phyloP scores from a whole-genome alignment of 2,888 invertebrate species.

The Lasioglossum villosulum region DNA sequence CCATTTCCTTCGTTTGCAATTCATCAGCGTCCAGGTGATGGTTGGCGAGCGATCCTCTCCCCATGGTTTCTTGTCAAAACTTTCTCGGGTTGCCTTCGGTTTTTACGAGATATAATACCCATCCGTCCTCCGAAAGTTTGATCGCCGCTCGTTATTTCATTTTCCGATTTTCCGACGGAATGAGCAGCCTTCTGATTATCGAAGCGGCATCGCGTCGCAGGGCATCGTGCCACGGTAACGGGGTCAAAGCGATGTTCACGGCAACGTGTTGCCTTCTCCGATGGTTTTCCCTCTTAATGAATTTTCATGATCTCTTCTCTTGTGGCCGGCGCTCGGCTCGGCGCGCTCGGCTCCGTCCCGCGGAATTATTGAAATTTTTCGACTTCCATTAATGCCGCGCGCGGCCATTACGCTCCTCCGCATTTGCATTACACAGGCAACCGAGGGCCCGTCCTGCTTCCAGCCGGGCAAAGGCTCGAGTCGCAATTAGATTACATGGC shows the following conservation, averaged over 20 bases:
- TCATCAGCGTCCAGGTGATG: conserved; percentile 29
- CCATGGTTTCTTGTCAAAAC: not conserved
- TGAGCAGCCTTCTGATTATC: conserved; percentile 46
- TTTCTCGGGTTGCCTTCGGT: conserved; percentile 32
- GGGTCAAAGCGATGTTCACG: conserved; percentile 46
- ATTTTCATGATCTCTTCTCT: conserved; percentile 30
- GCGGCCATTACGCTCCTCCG: conserved; percentile 10
- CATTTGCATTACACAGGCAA: conserved; percentile 19
- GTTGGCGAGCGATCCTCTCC: not conserved
- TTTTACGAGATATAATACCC: conserved; percentile 48
- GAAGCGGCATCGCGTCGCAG: not conserved
- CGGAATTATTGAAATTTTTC: conserved; percentile 3
- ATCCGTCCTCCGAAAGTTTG: conserved; percentile 42
- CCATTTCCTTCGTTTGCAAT: conserved; percentile 33
- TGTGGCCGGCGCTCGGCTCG: not conserved
- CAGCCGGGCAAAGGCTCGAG: not conserved
- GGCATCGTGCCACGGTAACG: conserved; percentile 24
- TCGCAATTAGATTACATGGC: conserved; percentile 19
- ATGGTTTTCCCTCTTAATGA: conserved; percentile 33
- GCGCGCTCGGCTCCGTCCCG: not conserved
- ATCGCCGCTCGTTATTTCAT: conserved; percentile 58
- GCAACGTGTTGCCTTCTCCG: conserved; percentile 22
- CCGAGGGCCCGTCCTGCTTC: not conserved
- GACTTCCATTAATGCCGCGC: conserved; percentile 19
- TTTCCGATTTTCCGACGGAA: conserved; percentile 52